phyloP scores from a whole-genome alignment of 2,797 vertebrate species.

The Syngnathus rostellatus region DNA sequence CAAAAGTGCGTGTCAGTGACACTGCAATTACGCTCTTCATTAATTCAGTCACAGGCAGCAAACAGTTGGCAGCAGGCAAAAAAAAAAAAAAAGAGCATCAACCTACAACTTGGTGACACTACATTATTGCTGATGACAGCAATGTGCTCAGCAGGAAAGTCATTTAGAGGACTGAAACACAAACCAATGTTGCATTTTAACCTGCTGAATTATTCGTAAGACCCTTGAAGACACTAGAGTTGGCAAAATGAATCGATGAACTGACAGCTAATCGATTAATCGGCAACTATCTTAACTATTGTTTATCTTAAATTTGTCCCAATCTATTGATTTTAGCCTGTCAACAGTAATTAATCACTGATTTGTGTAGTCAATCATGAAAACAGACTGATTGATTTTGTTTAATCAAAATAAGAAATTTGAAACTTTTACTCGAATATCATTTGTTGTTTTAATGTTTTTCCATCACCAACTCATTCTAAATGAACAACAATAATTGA shows the following conservation, averaged over 20 bases:
- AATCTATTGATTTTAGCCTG: too few species aligned
- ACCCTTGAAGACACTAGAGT: background rate
- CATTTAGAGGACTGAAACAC: constrained; percentile 32
- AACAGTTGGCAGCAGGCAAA: constrained; percentile 42
- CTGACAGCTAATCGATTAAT: too few species aligned
- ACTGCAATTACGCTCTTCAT: constrained; percentile 44
- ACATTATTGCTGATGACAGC: constrained; percentile 37
- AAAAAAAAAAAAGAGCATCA: constrained; percentile 27
- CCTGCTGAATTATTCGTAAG: constrained; percentile 18
- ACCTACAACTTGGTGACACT: constrained; percentile 35
- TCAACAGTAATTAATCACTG: too few species aligned
- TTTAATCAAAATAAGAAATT: too few species aligned
- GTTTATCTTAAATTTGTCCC: too few species aligned
- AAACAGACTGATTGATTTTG: too few species aligned
- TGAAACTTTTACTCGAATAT: too few species aligned
- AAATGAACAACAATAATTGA: too few species aligned
- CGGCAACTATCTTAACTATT: too few species aligned
- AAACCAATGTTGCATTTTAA: constrained; percentile 17
- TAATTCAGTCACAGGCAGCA: constrained; percentile 40
- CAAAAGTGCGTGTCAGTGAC: constrained; percentile 42
- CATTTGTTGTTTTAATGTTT: too few species aligned
- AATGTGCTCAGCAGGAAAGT: constrained; percentile 37
- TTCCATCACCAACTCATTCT: too few species aligned
- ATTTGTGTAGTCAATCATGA: too few species aligned
- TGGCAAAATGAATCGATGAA: background rate